Evolutionary conservation across 1,140 invertebrate species (phyloP), one percentile per base, ranked within the genome.

Genomic region (Doryteuthis pealeii): DNA sequence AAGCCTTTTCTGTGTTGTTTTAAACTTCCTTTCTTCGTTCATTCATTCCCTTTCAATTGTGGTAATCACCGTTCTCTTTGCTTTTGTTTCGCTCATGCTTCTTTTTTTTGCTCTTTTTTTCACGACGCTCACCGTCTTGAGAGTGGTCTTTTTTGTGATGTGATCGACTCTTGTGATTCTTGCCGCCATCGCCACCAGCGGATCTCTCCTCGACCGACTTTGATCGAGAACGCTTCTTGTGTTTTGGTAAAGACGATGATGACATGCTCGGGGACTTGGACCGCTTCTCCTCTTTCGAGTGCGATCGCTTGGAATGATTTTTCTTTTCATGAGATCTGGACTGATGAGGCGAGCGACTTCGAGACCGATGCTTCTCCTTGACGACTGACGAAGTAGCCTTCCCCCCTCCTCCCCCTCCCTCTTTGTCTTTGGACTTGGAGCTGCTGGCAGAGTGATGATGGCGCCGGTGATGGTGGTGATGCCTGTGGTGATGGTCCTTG

Each of bases 161-260:
- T 58, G 54, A 58, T 28, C 54, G 54, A 18, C 54, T 58, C 54
- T 58, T 58, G 54, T 28, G 18, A 58, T 0, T 28, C 1, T 58
- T 28, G 54, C 54, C 18, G 10, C 4, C 35, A 58, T 58, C 54
- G 3, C 54, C 54, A 58, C 18, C 26, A 28, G 3, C 26, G 18
- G 18, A n/a, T 22, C 18, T 58, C 54, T 58, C 54, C 54, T n/a
- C 26, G 26, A 28, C 26, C 26, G 54, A 58, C 18, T 15, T 22
- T n/a, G 54, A 58, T 18, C 54, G 54, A 93, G n/a, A 94, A 91
- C 68, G 98, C 85, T 70, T 88, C 86, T 30, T 90, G 89, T 8
- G 93, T 92, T 65, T 90, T n/a, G n/a, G n/a, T n/a, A n/a, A n/a
- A 87, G 6, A 91, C 90, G 77, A 93, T 93, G 83, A 95, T 93